phyloP scores from a whole-genome alignment of 2,113 vertebrate species.

The Dissostichus mawsoni region DNA sequence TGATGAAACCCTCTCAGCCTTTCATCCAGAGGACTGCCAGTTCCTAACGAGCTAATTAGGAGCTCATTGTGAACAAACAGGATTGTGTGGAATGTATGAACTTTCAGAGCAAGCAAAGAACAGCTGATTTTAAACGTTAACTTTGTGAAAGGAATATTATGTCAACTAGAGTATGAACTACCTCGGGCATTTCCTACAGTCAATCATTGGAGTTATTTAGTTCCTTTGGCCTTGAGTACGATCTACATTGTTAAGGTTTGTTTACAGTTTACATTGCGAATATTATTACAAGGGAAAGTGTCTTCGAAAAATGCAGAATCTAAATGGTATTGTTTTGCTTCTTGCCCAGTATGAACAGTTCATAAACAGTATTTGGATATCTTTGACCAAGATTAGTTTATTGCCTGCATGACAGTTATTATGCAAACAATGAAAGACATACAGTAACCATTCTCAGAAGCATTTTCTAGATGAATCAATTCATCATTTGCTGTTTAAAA shows the following conservation, averaged over 20 bases:
- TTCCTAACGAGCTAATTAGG: slow-evolving; percentile 59
- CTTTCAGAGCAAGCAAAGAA: slow-evolving; percentile 2
- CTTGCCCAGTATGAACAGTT: too few species aligned
- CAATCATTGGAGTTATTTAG: background rate
- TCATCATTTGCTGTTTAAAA: too few species aligned
- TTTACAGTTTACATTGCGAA: background rate
- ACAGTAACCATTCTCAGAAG: too few species aligned
- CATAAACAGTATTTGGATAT: too few species aligned
- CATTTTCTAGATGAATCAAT: too few species aligned
- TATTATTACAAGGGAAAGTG: background rate
- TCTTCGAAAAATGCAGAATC: background rate
- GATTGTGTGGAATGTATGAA: slow-evolving; percentile 26
- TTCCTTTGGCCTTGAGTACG: too few species aligned
- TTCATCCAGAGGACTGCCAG: slow-evolving; percentile 37
- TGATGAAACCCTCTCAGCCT: slow-evolving; percentile 53
- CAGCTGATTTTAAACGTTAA: slow-evolving; percentile 19
- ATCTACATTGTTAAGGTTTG: background rate
- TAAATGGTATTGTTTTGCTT: background rate
- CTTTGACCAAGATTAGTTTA: too few species aligned
- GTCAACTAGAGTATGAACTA: background rate
- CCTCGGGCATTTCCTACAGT: background rate
- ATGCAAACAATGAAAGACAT: too few species aligned
- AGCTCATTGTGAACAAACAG: slow-evolving; percentile 50
- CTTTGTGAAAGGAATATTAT: background rate
- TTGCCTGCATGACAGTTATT: too few species aligned